Conservation (phyloP, 1,140 invertebrate species). For the Temnothorax nylanderi region DNA sequence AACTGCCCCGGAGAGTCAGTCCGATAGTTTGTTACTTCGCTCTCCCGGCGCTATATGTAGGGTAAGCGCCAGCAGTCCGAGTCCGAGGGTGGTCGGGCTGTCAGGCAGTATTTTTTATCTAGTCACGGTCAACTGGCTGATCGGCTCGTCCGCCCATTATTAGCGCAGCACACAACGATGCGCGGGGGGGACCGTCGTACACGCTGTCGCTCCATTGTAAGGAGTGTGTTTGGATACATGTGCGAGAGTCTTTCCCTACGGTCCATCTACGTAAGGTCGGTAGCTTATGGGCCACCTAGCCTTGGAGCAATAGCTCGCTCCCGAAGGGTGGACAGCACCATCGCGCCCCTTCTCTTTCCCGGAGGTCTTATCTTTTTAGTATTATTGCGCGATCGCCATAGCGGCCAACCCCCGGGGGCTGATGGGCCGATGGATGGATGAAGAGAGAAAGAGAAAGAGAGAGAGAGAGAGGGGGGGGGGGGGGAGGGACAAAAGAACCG, state of each 20-base stretch:
- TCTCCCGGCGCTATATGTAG: slow-evolving; percentile 15
- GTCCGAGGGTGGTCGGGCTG: slow-evolving; percentile 57
- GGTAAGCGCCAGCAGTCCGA: background rate
- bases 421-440: slow-evolving; percentile 21
- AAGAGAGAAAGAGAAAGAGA: slow-evolving; percentile 12
- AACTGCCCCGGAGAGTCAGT: slow-evolving; percentile 64
- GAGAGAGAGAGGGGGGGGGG: background rate
- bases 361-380: slow-evolving; percentile 85
- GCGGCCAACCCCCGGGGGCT: slow-evolving; percentile 61
- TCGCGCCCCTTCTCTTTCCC: slow-evolving; percentile 61
- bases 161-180: slow-evolving; percentile 81
- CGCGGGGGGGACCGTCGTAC: slow-evolving; percentile 10
- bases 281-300: slow-evolving; percentile 79
- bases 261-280: slow-evolving; percentile 76
- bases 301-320: slow-evolving; percentile 79
- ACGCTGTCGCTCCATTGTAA: slow-evolving; percentile 52
- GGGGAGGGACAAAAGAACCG: background rate
- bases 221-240: slow-evolving; percentile 46
- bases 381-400: slow-evolving; percentile 84
- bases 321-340: slow-evolving; percentile 77
- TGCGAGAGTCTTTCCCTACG: slow-evolving; percentile 28
- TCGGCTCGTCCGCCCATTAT: slow-evolving; percentile 84
- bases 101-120: slow-evolving; percentile 86
- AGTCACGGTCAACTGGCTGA: slow-evolving; percentile 86
- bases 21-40: slow-evolving; percentile 75